phyloP scores from a whole-genome alignment of 2,113 vertebrate genomes.

The Melanostigma gelatinosum region DNA sequence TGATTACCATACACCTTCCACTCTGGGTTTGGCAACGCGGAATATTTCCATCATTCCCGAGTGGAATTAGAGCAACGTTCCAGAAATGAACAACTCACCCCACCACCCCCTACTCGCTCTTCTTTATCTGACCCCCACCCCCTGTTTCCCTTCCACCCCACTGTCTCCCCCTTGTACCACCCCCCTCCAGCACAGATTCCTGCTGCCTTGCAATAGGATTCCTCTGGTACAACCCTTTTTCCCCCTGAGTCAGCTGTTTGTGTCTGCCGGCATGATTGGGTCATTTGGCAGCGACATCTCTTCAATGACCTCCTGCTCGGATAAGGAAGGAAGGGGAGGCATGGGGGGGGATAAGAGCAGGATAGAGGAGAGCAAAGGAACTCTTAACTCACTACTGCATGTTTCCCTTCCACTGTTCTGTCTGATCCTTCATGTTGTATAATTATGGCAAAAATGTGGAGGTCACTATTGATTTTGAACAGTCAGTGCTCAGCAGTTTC shows the following conservation, averaged over 20 bases:
- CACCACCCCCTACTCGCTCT: conserved; percentile 62
- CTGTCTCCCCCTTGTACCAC: conserved; percentile 56
- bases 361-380: conserved; percentile 62
- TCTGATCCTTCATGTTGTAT: conserved; percentile 37
- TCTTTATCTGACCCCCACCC: conserved; percentile 63
- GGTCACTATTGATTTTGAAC: conserved; percentile 24
- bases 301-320: conserved; percentile 75
- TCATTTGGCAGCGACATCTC: conserved; percentile 81
- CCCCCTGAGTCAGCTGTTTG: conserved; percentile 85
- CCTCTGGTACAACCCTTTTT: conserved; percentile 68
- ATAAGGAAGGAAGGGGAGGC: conserved; percentile 67
- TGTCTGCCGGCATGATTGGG: conserved; percentile 79
- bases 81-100: conserved; percentile 72
- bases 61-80: conserved; percentile 77
- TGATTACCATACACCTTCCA: conserved; percentile 87
- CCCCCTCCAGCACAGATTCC: conserved; percentile 65
- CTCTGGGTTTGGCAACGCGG: conserved; percentile 81
- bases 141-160: conserved; percentile 51
- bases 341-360: conserved; percentile 39
- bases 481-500: conserved; percentile 18
- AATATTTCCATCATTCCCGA: conserved; percentile 85
- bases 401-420: conserved; percentile 45
- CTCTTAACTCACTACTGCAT: conserved; percentile 59
- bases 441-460: conserved; percentile 28
- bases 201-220: conserved; percentile 75